phyloP scores from a whole-genome alignment of 2,113 vertebrate genomes.

The Colinus virginianus region DNA sequence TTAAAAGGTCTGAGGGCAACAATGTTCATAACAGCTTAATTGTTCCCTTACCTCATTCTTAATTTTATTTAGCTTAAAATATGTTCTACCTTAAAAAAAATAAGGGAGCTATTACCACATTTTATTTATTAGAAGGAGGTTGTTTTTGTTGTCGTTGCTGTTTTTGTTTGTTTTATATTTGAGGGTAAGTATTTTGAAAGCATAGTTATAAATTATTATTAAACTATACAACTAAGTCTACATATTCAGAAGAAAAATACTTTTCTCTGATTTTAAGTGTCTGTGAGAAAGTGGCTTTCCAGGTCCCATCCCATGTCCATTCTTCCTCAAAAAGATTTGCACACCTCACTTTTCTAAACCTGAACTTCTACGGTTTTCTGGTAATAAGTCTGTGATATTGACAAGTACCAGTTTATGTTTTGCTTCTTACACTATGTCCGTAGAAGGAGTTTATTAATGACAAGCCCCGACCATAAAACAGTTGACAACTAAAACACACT shows the following conservation, averaged over 20 bases:
- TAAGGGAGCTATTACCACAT: background rate
- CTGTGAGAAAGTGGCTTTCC: background rate
- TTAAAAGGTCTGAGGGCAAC: background rate
- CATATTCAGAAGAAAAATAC: background rate
- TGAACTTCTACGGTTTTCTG: background rate
- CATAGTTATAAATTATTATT: background rate
- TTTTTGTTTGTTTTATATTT: background rate
- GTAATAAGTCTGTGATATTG: background rate
- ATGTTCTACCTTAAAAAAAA: background rate
- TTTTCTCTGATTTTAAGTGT: background rate
- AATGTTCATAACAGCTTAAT: background rate
- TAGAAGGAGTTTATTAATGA: background rate
- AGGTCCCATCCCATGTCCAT: background rate
- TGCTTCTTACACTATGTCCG: background rate
- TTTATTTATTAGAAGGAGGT: background rate
- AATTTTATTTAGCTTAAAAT: background rate
- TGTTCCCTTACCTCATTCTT: background rate
- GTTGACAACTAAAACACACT: background rate
- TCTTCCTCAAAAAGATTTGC: background rate
- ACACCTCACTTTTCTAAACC: background rate
- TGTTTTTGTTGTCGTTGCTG: background rate
- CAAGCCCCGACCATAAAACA: background rate
- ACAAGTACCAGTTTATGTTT: background rate
- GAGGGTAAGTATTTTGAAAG: background rate
- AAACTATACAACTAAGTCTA: background rate